phyloP scores from a whole-genome alignment of 2,797 vertebrate species.

The Octomys mimax region DNA sequence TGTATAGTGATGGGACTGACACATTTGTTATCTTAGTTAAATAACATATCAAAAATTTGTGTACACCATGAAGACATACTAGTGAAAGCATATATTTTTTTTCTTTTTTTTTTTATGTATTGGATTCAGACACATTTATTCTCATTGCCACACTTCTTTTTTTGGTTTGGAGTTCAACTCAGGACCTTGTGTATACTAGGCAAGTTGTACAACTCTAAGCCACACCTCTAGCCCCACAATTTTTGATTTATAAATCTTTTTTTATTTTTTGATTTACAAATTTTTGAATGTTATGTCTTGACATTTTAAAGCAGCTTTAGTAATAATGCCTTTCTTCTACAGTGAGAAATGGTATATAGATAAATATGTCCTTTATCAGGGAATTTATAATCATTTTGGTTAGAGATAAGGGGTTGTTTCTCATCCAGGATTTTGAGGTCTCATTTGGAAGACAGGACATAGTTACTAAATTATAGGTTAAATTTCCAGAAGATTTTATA shows the following conservation, averaged over 20 bases:
- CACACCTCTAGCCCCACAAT: not conserved
- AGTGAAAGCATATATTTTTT: not conserved
- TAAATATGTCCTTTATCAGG: not conserved
- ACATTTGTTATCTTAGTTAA: not conserved
- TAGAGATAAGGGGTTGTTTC: not conserved
- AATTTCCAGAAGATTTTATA: not conserved
- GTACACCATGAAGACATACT: not conserved
- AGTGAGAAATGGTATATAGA: not conserved
- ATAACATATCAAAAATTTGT: not conserved
- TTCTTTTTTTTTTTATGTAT: not conserved
- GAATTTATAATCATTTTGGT: not conserved
- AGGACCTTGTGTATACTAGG: not conserved
- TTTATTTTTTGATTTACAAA: not conserved
- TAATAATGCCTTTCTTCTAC: not conserved
- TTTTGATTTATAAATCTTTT: not conserved
- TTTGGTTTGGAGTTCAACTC: not conserved
- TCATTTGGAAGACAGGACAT: not conserved
- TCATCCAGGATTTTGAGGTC: not conserved
- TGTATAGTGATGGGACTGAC: not conserved
- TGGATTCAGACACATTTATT: not conserved
- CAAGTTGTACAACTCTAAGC: not conserved
- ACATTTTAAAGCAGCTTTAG: not conserved
- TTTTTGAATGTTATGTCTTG: not conserved
- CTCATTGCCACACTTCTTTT: not conserved
- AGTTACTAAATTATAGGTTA: not conserved